Base-by-base conservation (phyloP, 1,140 invertebrate genomes). In the Heliconius hermathena region DNA sequence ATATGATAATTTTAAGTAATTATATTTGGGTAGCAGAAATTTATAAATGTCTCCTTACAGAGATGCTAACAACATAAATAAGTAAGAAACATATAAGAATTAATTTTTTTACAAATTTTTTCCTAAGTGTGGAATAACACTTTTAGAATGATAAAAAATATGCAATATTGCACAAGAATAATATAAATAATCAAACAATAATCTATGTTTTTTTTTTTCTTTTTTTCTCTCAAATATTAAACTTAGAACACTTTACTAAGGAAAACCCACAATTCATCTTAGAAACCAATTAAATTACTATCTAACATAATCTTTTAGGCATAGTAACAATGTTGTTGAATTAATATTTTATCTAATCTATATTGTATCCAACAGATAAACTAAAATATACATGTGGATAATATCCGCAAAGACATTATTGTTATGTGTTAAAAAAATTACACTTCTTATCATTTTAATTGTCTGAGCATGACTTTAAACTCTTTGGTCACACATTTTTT, bases 261-360 rank as follows among this genome's bases (percentile, higher is more conserved):
- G n/a, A 11, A n/a, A 9, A 22, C 54, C 29, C 60, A 29, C 26
- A 66, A 60, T 29, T 66, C 60, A 66, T 66, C 60, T 66, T 66
- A 66, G 26, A 66, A 66, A 13, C 60, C 60, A 66, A 66, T 66
- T 66, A 66, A 66, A 66, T 66, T 66, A 13, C 11, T 11, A 66
- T 66, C 57, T 22, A 22, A 13, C 60, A 66, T 57, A 57, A 66
- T 66, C 60, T 66, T 29, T 29, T 29, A 66, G 60, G 26, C 60
- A 16, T 66, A 66, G 60, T 6, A 66, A 66, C 60, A 66, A 66
- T 66, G 60, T 66, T 66, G 26, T 66, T 66, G 22, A 66, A 66
- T 66, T 22, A 57, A 22, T 57, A 57, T 22, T 57, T 66, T 66
- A 66, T 66, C 26, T 66, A 26, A 66, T 66, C 60, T 66, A 11